Base-by-base conservation (phyloP, 2,888 invertebrate genomes). In the Eudasyphora cyanicolor region DNA sequence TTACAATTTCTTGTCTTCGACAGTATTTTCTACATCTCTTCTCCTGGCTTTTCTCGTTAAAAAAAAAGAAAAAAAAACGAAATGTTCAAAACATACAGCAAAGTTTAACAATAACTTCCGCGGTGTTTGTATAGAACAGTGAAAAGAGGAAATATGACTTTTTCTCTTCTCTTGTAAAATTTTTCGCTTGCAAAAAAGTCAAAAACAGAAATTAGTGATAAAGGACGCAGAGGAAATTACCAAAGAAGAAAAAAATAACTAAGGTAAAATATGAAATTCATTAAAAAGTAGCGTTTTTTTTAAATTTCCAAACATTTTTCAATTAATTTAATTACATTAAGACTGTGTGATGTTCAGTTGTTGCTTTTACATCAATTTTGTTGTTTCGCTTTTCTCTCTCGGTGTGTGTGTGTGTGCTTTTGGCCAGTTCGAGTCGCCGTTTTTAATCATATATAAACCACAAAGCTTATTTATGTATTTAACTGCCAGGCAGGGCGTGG, bases 401-500 rank as follows among this genome's bases (percentile, higher is more conserved):
- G n/a, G n/a, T 51, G 21, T 21, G 14, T 24, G 3, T 17, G 24
- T 54, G 6, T 24, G 32, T 35, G 6, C 7, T 14, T 19, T n/a
- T 54, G 6, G n/a, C 19, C 17, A 12, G 10, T 24, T 8, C 17
- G 12, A 67, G 49, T 45, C 51, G 6, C 80, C 75, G 77, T 76
- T 81, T 84, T 81, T 81, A 84, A 84, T 84, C 84, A 84, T 64
- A 69, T 78, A 79, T 81, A 79, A 84, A 79, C 84, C 84, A 76
- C 84, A 79, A 67, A 81, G 78, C 84, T 81, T 76, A 81, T 81
- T 84, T 84, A 84, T 81, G 76, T 81, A 84, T 84, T 84, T 84
- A 84, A 84, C 84, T 84, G 78, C 71, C 71, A 84, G 84, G 84
- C 78, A 81, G 73, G 81, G 84, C 84, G 84, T 81, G 84, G 78